These are phyloP conservation scores for Melanotaenia trifasciata DNA, from an alignment of 2,797 vertebrate genomes.

Conservation along the genomic window DNA sequence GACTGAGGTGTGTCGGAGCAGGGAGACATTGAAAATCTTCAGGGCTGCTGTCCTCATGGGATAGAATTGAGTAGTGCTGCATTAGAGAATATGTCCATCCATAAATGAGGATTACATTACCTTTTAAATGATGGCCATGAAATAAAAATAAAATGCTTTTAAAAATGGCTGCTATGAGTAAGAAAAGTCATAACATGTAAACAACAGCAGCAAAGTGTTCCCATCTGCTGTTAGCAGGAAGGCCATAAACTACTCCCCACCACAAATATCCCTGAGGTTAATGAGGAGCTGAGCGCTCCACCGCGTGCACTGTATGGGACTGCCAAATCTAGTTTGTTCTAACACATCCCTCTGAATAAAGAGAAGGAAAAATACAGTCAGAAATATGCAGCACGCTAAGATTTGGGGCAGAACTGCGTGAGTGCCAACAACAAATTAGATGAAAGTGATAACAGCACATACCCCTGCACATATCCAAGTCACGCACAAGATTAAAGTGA, in stretches of 20 bases:
- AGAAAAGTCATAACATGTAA: constrained; percentile 74
- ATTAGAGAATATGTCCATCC: constrained; percentile 48
- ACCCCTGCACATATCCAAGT: constrained; percentile 14
- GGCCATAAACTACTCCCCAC: constrained; percentile 69
- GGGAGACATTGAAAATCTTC: too few species aligned
- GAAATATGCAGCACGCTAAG: constrained; percentile 41
- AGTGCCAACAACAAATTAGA: constrained; percentile 22
- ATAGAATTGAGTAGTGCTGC: not conserved
- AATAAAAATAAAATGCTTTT: constrained; percentile 40
- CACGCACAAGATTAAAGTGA: constrained; percentile 29
- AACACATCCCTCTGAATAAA: constrained; percentile 47
- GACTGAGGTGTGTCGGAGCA: too few species aligned
- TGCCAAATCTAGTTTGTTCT: constrained; percentile 61
- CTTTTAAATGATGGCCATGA: constrained; percentile 64
- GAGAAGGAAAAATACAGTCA: constrained; percentile 11
- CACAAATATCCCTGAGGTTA: constrained; percentile 77
- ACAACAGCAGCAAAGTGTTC: constrained; percentile 78
- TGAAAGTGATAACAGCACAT: constrained; percentile 25
- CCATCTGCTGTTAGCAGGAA: constrained; percentile 76
- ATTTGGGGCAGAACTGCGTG: constrained; percentile 4
- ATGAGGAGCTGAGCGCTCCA: constrained; percentile 64
- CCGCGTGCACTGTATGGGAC: constrained; percentile 47
- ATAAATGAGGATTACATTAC: constrained; percentile 55
- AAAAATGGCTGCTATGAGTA: constrained; percentile 69
- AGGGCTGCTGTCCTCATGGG: too few species aligned